Evolutionary conservation across 2,797 vertebrate genomes (phyloP).

Genomic region (Echiichthys vipera): DNA sequence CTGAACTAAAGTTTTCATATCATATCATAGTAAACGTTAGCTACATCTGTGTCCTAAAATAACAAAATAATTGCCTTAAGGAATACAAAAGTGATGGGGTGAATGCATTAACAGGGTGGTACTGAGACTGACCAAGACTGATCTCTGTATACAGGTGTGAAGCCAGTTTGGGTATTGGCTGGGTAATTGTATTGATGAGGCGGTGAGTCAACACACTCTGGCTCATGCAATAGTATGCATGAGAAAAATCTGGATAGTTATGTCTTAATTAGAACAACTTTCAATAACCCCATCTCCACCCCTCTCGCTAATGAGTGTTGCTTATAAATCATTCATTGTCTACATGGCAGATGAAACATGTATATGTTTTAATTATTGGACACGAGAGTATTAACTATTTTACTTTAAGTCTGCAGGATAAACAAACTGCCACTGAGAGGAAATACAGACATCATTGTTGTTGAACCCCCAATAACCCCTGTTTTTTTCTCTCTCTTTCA

Average conservation of each 20-base stretch:
- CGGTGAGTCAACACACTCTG: constrained; percentile 13
- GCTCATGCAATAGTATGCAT: constrained; percentile 18
- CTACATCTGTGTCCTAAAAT: not conserved
- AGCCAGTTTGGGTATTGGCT: not conserved
- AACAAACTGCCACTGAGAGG: constrained; percentile 50
- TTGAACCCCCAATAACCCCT: constrained; percentile 74
- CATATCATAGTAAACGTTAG: no score
- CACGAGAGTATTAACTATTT: constrained; percentile 4
- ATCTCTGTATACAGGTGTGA: not conserved
- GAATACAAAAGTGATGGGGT: not conserved
- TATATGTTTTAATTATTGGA: constrained; percentile 38
- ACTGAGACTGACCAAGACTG: not conserved
- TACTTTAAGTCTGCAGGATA: constrained; percentile 40
- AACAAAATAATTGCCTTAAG: not conserved
- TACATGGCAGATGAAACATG: constrained; percentile 41
- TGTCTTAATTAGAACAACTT: constrained; percentile 55
- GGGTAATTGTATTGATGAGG: constrained; percentile 15
- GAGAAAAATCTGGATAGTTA: constrained; percentile 28
- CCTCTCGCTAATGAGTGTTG: constrained; percentile 35
- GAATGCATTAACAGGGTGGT: not conserved
- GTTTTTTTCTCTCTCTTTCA: not conserved
- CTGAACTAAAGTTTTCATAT: no score
- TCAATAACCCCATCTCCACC: constrained; percentile 10
- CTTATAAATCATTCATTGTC: constrained; percentile 57
- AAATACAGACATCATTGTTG: constrained; percentile 48